phyloP scores from a whole-genome alignment of 2,888 invertebrate species.

The Thecophora atra region DNA sequence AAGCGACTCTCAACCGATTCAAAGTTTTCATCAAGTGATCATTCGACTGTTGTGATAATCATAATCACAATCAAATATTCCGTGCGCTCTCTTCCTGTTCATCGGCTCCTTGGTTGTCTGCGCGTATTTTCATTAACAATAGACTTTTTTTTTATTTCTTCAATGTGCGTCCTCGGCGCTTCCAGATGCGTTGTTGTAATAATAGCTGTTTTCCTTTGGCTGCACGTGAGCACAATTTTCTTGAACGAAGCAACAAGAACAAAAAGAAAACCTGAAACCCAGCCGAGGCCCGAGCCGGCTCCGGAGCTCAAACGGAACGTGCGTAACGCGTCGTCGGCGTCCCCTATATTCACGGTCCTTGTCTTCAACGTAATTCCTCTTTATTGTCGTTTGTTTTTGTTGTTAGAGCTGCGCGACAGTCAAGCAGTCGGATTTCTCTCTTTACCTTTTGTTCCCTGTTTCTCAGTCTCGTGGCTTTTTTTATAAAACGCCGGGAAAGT shows the following conservation, averaged over 20 bases:
- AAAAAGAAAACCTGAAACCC: background rate
- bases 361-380: background rate
- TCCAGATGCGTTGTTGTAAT: slow-evolving; percentile 19
- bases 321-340: background rate
- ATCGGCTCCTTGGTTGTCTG: background rate
- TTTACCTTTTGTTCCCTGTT: too few species aligned
- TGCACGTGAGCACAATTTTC: slow-evolving; percentile 36
- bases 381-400: too few species aligned
- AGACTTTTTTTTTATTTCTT: background rate
- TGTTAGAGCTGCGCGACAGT: background rate
- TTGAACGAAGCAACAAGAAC: background rate
- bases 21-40: background rate
- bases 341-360: slow-evolving; percentile 5
- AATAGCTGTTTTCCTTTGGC: slow-evolving; percentile 36
- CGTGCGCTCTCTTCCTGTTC: slow-evolving; percentile 50
- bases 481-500: too few species aligned
- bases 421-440: background rate
- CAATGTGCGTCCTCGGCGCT: background rate
- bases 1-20: too few species aligned
- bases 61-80: slow-evolving; percentile 46
- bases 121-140: background rate
- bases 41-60: slow-evolving; percentile 25
- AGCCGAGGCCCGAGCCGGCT: background rate
- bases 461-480: too few species aligned
- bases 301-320: slow-evolving; percentile 4